These are phyloP conservation scores for Oceanodroma tethys DNA, from an alignment of 2,113 vertebrate genomes.

Conservation along the genomic window DNA sequence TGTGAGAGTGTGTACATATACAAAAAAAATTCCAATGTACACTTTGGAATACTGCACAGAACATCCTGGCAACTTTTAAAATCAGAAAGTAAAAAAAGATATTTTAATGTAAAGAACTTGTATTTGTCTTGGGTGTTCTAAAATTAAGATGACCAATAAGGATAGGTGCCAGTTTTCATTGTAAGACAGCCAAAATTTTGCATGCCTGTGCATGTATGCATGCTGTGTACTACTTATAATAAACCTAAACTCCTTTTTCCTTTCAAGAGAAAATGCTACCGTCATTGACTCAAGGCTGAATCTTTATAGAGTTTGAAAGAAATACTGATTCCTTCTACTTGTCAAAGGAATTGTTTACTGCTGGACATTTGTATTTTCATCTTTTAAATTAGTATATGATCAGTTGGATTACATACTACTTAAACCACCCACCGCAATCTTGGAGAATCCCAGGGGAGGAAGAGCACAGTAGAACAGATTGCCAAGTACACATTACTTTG, in stretches of 20 bases:
- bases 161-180: background rate
- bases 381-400: background rate
- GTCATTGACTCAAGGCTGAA: background rate
- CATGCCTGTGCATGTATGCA: rapidly evolving
- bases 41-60: background rate
- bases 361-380: background rate
- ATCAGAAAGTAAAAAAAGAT: background rate
- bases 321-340: background rate
- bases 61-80: background rate
- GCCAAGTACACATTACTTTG: background rate
- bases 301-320: background rate
- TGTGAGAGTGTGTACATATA: too few relatives aligned
- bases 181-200: background rate
- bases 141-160: background rate
- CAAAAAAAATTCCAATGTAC: background rate
- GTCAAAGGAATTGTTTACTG: background rate
- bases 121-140: background rate
- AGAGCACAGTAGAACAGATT: background rate
- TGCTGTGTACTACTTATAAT: background rate
- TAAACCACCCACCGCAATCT: background rate
- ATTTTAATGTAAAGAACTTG: background rate
- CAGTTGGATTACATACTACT: background rate
- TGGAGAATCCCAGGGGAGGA: background rate
- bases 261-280: background rate
- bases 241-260: background rate